These are phyloP conservation scores for Eumeta japonica DNA, from an alignment of 1,140 invertebrate genomes.

Conservation along the genomic window DNA sequence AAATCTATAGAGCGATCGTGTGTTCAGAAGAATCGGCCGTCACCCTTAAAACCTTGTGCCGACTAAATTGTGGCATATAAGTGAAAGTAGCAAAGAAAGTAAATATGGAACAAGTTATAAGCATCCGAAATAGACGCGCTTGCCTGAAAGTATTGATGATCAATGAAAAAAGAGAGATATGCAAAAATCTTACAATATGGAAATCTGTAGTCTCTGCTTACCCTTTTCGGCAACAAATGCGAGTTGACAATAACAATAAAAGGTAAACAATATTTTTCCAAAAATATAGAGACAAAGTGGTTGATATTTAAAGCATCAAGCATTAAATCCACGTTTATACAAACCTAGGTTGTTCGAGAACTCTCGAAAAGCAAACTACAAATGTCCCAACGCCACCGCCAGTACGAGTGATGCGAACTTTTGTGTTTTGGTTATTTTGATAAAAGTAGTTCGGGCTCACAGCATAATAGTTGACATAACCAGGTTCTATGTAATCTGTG, in stretches of 20 bases:
- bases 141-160: no score
- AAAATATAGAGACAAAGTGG: background rate
- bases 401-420: constrained; percentile 49
- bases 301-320: background rate
- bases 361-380: constrained; percentile 61
- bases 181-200: no score
- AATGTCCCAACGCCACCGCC: constrained; percentile 45
- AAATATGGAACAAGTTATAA: no score
- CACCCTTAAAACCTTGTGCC: no score
- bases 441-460: constrained; percentile 71
- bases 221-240: background rate
- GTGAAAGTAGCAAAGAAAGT: no score
- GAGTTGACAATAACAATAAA: background rate
- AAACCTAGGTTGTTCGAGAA: constrained; percentile 44
- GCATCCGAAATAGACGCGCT: no score
- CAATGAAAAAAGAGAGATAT: no score
- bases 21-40: no score
- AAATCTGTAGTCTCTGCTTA: no score
- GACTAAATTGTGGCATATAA: no score
- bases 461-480: constrained; percentile 63
- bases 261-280: background rate
- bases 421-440: constrained; percentile 42
- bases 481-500: constrained; percentile 56
- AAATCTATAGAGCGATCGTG: no score
- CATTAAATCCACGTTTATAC: background rate